These are phyloP conservation scores for Myotis brandtii DNA, from an alignment of 2,113 vertebrate species.

Conservation along the genomic window DNA sequence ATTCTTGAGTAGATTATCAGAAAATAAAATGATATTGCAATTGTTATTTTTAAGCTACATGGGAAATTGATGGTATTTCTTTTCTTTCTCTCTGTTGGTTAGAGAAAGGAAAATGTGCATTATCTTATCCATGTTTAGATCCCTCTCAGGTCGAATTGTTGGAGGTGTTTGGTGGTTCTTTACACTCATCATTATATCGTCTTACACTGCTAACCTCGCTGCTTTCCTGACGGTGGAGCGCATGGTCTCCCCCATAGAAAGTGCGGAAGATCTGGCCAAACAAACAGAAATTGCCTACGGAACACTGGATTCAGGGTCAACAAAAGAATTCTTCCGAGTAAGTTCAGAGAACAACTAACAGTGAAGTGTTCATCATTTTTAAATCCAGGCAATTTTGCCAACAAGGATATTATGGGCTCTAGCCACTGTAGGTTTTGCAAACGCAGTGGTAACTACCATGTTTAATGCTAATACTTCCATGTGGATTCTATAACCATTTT, in stretches of 20 bases:
- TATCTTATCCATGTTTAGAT: conserved; percentile 91
- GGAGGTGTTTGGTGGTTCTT: conserved; percentile 99
- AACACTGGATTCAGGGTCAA: conserved; percentile 97
- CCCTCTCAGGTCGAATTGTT: conserved; percentile 98
- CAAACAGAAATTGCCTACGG: conserved; percentile 99
- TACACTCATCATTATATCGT: conserved; percentile 99
- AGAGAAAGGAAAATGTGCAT: conserved; percentile 83
- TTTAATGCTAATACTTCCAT: conserved; percentile 31
- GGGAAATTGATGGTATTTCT: conserved; percentile 53
- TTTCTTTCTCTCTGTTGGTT: neutral
- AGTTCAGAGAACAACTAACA: conserved; percentile 72
- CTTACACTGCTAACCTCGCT: conserved; percentile 98
- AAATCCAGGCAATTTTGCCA: conserved; percentile 53
- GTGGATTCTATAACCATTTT: conserved; percentile 69
- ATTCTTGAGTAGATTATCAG: neutral
- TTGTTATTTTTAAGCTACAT: conserved; percentile 49
- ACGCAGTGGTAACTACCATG: neutral
- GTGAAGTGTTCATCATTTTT: conserved; percentile 6
- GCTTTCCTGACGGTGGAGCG: conserved; percentile 99
- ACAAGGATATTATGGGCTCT: neutral
- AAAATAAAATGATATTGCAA: neutral
- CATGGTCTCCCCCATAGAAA: conserved; percentile 99
- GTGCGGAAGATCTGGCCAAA: conserved; percentile 98
- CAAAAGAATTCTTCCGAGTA: conserved; percentile 99
- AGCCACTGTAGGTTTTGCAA: conserved; percentile 3